Conservation (phyloP, 2,797 vertebrate species). For the Mus caroli region DNA sequence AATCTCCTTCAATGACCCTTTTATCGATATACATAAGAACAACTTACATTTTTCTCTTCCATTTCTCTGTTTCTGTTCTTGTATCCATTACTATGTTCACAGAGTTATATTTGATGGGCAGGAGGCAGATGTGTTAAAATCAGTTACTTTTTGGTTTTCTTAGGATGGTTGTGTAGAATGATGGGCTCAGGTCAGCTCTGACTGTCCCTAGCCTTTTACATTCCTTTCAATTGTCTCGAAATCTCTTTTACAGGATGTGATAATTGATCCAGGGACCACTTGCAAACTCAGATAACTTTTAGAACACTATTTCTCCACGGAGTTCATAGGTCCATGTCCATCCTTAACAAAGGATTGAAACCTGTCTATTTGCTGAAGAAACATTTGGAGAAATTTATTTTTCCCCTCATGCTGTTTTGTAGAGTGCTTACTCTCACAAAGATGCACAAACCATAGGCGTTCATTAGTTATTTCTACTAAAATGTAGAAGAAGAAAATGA, state of each 20-base stretch:
- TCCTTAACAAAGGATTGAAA: background rate
- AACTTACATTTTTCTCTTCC: background rate
- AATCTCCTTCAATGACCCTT: background rate
- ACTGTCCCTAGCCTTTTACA: conserved; percentile 21
- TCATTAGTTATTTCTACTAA: background rate
- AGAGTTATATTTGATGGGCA: conserved; percentile 11
- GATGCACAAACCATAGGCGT: background rate
- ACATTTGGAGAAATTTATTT: conserved; percentile 24
- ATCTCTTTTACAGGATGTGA: background rate
- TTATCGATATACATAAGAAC: background rate
- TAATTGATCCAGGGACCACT: background rate
- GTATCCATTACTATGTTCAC: background rate
- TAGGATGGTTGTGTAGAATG: background rate
- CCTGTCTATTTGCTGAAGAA: background rate
- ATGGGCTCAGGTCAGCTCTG: background rate
- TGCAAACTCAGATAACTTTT: background rate
- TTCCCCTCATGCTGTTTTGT: background rate
- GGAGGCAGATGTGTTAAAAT: background rate
- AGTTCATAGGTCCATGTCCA: background rate
- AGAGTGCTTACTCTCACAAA: conserved; percentile 10
- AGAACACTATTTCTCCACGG: background rate
- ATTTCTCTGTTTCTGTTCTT: conserved; percentile 3
- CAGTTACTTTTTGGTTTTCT: background rate
- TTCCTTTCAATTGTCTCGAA: conserved; percentile 7
- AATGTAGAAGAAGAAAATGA: background rate